Evolutionary conservation across 1,140 invertebrate species (phyloP).

Genomic region (Nasonia longicornis): DNA sequence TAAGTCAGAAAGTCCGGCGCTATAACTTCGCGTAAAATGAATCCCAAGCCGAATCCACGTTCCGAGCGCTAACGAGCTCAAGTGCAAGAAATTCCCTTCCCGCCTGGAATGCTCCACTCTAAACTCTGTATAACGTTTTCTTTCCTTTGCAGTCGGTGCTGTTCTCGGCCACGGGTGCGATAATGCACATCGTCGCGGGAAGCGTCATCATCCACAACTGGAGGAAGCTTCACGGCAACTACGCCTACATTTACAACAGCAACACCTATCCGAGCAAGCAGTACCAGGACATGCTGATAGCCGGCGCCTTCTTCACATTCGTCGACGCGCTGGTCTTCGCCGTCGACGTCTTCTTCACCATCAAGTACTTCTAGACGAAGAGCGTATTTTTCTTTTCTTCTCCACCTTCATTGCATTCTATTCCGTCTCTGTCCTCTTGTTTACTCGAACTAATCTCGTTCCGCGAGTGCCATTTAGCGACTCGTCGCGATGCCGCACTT

Average conservation of each 20-base stretch:
- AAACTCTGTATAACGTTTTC: neutral
- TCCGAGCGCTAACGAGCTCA: no score
- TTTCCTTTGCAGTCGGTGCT: constrained; percentile 67
- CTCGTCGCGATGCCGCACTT: neutral
- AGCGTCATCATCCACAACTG: constrained; percentile 75
- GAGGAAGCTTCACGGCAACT: constrained; percentile 60
- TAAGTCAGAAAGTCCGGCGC: no score
- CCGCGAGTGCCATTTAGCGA: constrained; percentile 16
- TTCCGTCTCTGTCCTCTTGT: neutral
- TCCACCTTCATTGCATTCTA: neutral
- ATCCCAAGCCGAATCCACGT: neutral
- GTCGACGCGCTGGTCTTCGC: constrained; percentile 69
- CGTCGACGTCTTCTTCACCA: constrained; percentile 70
- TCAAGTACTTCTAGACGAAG: constrained; percentile 56
- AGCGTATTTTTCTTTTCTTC: no score
- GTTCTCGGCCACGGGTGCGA: constrained; percentile 73
- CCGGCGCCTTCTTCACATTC: constrained; percentile 71
- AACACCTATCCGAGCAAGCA: constrained; percentile 71
- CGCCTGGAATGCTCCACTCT: no score
- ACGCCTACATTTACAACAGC: constrained; percentile 65
- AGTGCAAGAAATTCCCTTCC: constrained; percentile 31
- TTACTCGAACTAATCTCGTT: constrained; percentile 7
- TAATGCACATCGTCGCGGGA: constrained; percentile 75
- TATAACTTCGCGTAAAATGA: neutral
- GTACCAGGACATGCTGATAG: constrained; percentile 73